Evolutionary conservation across 2,113 vertebrate genomes (phyloP), one percentile per base, ranked within the genome.

Genomic region (Axis porcinus): DNA sequence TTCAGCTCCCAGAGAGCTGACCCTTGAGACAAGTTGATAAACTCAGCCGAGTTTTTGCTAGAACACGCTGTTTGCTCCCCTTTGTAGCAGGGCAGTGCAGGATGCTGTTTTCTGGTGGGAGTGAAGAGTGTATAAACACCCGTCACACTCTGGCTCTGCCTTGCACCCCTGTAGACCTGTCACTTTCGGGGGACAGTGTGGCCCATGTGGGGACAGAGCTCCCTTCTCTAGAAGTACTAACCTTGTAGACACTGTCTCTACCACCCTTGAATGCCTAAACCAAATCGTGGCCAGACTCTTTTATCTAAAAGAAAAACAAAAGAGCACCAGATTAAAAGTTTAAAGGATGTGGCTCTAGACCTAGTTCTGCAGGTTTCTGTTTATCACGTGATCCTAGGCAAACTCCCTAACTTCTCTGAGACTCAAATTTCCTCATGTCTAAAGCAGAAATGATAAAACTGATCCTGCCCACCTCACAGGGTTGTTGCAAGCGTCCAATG

Each of bases 111-210:
- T 19, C 30, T 67, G 6, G 0, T 1, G 15, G 27, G 36, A 17
- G 36, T 45, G 45, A 15, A 13, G 43, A 43, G 36, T 43, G 0
- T 15, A 0, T 9, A 2, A 6, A 15, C 4, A 3, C 14, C 3
- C 3, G 1, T 47, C 12, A n/a, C 2, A 5, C 7, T 40, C 30
- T 16, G 33, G 52, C 87, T 54, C 67, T 19, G 3, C 74, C 60
- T 40, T 30, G 33, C 4, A 7, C 23, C 33, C 50, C 0, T 4
- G 0, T 19, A 81, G 19, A 6, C 57, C 40, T 27, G 40, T 2
- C 13, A 54, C 54, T 15, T 36, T 13, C 0, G 0, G 47, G 0
- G 47, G 45, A 11, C 5, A 33, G 1, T 36, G 27, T 54, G 89
- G 64, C 33, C 27, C 5, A 1, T 0, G 3, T 12, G 16, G 10